Percentiles rank a stretch among this genome's conserved stretches.
phyloP scores from a whole-genome alignment of 2,113 vertebrate species.

The Penelope pileata region DNA sequence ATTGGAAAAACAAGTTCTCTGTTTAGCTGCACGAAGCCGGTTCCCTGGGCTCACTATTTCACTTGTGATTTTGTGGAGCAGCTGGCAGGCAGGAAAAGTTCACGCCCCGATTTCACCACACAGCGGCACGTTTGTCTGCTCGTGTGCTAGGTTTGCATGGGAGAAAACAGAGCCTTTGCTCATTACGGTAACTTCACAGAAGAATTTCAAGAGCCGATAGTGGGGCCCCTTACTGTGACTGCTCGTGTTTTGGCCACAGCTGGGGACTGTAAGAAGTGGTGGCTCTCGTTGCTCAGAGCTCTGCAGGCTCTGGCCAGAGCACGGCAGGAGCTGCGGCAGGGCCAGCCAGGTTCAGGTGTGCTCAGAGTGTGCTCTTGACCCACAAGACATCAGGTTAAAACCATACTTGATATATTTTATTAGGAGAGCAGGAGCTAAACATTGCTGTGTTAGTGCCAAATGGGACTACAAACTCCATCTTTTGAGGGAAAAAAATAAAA shows the following conservation, averaged over 20 bases:
- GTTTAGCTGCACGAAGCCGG: neutral
- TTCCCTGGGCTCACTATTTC: slow-evolving; percentile 12
- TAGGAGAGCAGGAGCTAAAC: neutral
- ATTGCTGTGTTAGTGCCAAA: neutral
- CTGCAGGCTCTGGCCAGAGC: neutral
- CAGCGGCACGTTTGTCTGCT: neutral
- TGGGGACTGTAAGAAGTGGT: neutral
- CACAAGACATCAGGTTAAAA: neutral
- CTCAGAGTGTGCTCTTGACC: neutral
- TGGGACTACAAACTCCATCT: neutral
- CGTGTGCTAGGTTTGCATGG: neutral
- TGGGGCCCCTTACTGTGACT: neutral
- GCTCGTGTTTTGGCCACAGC: neutral
- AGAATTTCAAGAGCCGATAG: neutral
- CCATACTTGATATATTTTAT: neutral
- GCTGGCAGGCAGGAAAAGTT: neutral
- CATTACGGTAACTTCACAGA: neutral
- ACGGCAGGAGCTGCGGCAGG: neutral
- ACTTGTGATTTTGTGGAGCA: neutral
- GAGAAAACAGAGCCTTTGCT: neutral
- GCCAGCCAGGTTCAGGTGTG: neutral
- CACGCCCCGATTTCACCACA: neutral
- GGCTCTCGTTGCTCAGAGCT: neutral
- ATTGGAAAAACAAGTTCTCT: neutral
- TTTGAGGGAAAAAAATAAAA: neutral